phyloP scores from a whole-genome alignment of 2,888 invertebrate genomes.

The Gibbula magus region DNA sequence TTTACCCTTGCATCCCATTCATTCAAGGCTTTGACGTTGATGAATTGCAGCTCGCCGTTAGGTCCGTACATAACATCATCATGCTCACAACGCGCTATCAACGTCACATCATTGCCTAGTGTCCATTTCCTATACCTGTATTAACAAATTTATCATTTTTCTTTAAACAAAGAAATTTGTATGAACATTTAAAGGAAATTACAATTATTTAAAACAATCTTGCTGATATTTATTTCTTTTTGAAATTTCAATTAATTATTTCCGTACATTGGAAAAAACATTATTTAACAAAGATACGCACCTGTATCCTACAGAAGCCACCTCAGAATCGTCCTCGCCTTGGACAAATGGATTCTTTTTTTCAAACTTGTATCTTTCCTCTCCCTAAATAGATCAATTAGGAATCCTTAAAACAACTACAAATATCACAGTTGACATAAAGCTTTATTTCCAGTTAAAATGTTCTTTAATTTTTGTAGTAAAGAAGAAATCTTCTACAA shows the following conservation, averaged over 20 bases:
- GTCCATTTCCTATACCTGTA: slow-evolving; percentile 93
- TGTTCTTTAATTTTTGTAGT: no score
- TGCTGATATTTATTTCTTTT: not conserved
- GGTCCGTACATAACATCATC: slow-evolving; percentile 86
- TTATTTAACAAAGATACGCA: no score
- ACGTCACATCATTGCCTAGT: slow-evolving; percentile 91
- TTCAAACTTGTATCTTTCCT: slow-evolving; percentile 90
- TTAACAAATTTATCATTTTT: no score
- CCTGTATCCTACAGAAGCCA: slow-evolving; percentile 96
- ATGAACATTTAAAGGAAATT: no score
- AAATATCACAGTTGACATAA: no score
- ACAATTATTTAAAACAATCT: not conserved
- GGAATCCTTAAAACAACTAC: not conserved
- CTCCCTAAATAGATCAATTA: slow-evolving; percentile 76
- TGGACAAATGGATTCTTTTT: slow-evolving; percentile 95
- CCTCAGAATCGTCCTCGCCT: slow-evolving; percentile 89
- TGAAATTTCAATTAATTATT: no score
- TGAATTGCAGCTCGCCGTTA: slow-evolving; percentile 89
- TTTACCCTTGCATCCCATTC: slow-evolving; percentile 96
- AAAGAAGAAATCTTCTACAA: no score
- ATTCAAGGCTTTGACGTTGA: slow-evolving; percentile 97
- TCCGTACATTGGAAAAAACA: no score
- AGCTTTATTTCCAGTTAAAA: not conserved
- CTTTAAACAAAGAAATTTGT: no score
- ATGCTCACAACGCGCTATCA: slow-evolving; percentile 96